Base-by-base conservation (phyloP, 2,888 invertebrate genomes). In the Altica lythri region DNA sequence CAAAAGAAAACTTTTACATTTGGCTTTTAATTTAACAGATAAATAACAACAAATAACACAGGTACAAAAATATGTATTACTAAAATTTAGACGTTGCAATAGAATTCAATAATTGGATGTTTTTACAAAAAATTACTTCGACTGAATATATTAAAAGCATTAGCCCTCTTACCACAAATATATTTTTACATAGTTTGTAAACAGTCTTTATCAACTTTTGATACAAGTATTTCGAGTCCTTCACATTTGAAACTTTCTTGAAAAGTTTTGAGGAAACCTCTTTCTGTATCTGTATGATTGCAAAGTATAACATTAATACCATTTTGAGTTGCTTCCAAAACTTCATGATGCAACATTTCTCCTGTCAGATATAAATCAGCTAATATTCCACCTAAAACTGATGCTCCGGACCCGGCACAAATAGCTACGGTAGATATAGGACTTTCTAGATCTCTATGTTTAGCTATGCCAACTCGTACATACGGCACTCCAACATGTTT, bases 271-370 rank as follows among this genome's bases (percentile, higher is more conserved):
- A 96, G 78, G 72, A 86, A 97, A 3, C 95, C 95, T 57, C 96
- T 81, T 75, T 97, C 97, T 0, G 95, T 92, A 77, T 95, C 93
- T 27, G 91, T 92, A 75, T 97, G 96, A 75, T 95, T 95, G 60
- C 92, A 92, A 12, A 96, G 79, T 67, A 96, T 88, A 0, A 96
- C 94, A 51, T 86, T 84, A 10, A 83, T 83, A 18, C 89, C 88
- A 48, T 81, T 84, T 66, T 93, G 92, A 17, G 86, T 82, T 0
- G 92, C 93, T 69, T 96, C 92, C 25, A 97, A 80, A 1, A 95
- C 77, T 62, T 96, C 95, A 71, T 97, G 97, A 75, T 97, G 97
- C 1, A 90, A 83, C 95, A 97, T 95, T 81, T 97, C 97, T 5
- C 87, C 91, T 10, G 95, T 95, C 25, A 97, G 73, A 68, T 89